Percentiles rank a stretch among this genome's conserved stretches.
Evolutionary conservation across 2,888 invertebrate species (phyloP).

Genomic region (Drymonia ruficornis): DNA sequence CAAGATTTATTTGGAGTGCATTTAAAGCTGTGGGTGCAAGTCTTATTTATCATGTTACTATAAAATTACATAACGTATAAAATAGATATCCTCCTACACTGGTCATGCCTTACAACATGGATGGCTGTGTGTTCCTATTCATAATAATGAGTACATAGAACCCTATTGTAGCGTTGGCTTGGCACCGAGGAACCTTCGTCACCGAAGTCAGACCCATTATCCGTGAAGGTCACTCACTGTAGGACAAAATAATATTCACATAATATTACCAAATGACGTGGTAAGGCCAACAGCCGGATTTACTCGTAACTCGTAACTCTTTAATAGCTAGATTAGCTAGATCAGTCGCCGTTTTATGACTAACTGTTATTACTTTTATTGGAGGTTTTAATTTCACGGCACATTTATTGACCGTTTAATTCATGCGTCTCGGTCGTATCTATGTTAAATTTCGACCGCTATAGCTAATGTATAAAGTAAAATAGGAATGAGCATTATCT

Average conservation of each 20-base stretch:
- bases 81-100: not conserved
- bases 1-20: not conserved
- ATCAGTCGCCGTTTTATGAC: slow-evolving; percentile 18
- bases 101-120: not conserved
- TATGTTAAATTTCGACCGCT: slow-evolving; percentile 13
- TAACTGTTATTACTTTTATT: slow-evolving; percentile 23
- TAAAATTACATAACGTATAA: not conserved
- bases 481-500: too few relatives aligned
- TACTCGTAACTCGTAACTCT: slow-evolving; percentile 23
- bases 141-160: slow-evolving; percentile 19
- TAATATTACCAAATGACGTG: slow-evolving; percentile 36
- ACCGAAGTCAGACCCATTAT: slow-evolving; percentile 54
- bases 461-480: slow-evolving; percentile 6
- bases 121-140: not conserved
- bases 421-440: slow-evolving; percentile 13
- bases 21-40: not conserved
- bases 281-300: slow-evolving; percentile 28
- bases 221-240: slow-evolving; percentile 57
- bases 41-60: not conserved
- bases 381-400: slow-evolving; percentile 23
- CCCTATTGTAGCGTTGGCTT: slow-evolving; percentile 36
- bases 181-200: slow-evolving; percentile 53
- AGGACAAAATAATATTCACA: slow-evolving; percentile 37
- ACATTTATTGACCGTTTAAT: slow-evolving; percentile 16
- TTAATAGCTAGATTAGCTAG: slow-evolving; percentile 18